A percentile compares a stretch with the other conserved stretches of the same genome.
Conservation (phyloP, 2,113 vertebrate species). For the Hippocampus abdominalis region DNA sequence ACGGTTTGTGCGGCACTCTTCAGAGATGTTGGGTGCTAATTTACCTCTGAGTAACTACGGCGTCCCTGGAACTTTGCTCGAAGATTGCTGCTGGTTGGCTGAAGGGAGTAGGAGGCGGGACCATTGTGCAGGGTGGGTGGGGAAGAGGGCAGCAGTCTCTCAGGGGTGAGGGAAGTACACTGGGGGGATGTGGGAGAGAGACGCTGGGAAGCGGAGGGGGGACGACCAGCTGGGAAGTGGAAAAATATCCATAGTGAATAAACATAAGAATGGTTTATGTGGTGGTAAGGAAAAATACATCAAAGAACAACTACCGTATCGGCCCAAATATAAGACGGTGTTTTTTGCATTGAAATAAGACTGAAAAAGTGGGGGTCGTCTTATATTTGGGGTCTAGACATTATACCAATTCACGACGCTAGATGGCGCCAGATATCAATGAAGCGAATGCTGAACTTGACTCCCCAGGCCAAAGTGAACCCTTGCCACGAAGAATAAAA, state of each 20-base stretch:
- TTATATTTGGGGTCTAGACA: no score
- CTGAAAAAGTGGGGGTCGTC: no score
- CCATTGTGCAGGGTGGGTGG: slow-evolving; percentile 58
- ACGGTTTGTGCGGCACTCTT: background rate
- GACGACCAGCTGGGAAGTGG: slow-evolving; percentile 19
- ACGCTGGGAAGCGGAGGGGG: slow-evolving; percentile 29
- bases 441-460: no score
- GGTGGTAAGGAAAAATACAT: background rate
- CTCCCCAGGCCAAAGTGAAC: no score
- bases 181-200: slow-evolving; percentile 62
- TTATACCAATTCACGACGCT: no score
- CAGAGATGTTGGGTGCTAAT: background rate
- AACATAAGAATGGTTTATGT: background rate
- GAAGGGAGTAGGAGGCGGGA: slow-evolving; percentile 73
- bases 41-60: slow-evolving; percentile 87
- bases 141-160: slow-evolving; percentile 48
- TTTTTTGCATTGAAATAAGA: no score
- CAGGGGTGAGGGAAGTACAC: slow-evolving; percentile 48
- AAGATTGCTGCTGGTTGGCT: slow-evolving; percentile 77
- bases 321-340: no score
- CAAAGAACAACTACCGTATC: background rate
- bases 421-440: no score
- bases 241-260: background rate
- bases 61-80: slow-evolving; percentile 87
- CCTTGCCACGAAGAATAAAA: no score